Percentiles rank a stretch among this genome's conserved stretches.
Evolutionary conservation across 2,113 vertebrate species (phyloP).

Genomic region (Canis aureus): DNA sequence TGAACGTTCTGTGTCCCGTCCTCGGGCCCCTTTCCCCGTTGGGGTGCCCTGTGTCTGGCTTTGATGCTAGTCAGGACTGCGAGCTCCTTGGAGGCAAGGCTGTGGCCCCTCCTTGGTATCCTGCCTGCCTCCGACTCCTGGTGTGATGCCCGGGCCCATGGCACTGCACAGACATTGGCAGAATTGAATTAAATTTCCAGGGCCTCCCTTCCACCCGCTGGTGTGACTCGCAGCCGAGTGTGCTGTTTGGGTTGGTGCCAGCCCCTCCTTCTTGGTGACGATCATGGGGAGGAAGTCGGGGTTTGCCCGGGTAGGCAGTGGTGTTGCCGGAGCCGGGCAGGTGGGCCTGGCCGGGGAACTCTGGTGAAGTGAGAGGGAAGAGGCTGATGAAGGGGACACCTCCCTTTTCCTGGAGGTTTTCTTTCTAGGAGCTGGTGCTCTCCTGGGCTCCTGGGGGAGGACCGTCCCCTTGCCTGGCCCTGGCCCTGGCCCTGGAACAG

Average conservation of each 20-base stretch:
- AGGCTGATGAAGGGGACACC: not conserved
- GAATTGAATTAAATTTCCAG: not conserved
- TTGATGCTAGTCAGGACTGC: not conserved
- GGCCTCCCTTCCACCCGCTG: not conserved
- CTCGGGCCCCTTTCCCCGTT: not conserved
- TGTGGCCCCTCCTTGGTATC: not conserved
- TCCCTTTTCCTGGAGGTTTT: not conserved
- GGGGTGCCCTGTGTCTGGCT: not conserved
- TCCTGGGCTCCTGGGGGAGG: not conserved
- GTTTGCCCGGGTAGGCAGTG: not conserved
- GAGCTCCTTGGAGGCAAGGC: not conserved
- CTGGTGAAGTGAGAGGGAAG: not conserved
- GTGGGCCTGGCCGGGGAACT: not conserved
- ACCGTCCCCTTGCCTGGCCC: not conserved
- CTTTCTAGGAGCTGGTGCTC: not conserved
- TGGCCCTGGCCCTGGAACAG: not conserved
- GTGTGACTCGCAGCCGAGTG: not conserved
- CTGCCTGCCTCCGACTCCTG: not conserved
- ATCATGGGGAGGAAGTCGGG: not conserved
- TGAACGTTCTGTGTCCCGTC: accelerated
- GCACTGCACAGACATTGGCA: not conserved
- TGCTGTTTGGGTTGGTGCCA: not conserved
- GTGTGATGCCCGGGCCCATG: not conserved
- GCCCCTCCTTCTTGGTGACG: not conserved
- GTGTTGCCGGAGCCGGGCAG: not conserved